Evolutionary conservation across 2,797 vertebrate genomes (phyloP), one percentile per base, ranked within the genome.

Genomic region (Enteromius paludinosus): DNA sequence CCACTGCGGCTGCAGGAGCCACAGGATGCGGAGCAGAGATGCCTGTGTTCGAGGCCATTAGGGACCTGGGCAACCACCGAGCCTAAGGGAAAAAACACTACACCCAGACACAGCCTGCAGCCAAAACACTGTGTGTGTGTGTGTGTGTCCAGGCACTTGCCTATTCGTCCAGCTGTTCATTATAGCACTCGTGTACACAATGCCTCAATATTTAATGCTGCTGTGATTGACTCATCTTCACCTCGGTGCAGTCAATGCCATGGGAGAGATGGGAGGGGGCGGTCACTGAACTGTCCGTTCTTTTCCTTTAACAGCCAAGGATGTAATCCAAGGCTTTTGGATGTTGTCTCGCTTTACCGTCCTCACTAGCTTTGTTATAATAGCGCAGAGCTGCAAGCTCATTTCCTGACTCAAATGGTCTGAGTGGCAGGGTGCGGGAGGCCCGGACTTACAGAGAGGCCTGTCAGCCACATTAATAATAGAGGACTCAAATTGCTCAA

Each of bases 11-110:
- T 85, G 85, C 62, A 77, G 47, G 68, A 86, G 84, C 64, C 70
- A 80, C 28, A 90, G 90, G 76, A 90, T 89, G 91, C 90, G 91
- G 92, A 91, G 88, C 87, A 90, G 88, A 91, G 81, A 86, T 72
- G 78, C 83, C 83, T 83, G 85, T 85, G 85, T 68, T 86, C 78
- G 66, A 78, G 82, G 49, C 83, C 79, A 86, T 88, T 86, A 88
- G 87, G 83, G 84, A 89, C 76, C 82, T 83, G 83, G 85, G 84
- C 85, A 87, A 86, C 82, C 79, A 81, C 86, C 83, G 73, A 85
- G 86, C 88, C 88, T 86, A 74, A 71, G 84, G 88, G 87, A 87
- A 68, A 85, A 76, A 83, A 86, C 79, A 82, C 75, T 86, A 81
- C 83, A 85, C 83, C 83, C 81, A 87, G 82, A 86, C 80, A 80